A percentile compares a stretch with the other conserved stretches of the same genome.
Conservation (phyloP, 2,113 vertebrate species). For the Tachuris rubrigastra region DNA sequence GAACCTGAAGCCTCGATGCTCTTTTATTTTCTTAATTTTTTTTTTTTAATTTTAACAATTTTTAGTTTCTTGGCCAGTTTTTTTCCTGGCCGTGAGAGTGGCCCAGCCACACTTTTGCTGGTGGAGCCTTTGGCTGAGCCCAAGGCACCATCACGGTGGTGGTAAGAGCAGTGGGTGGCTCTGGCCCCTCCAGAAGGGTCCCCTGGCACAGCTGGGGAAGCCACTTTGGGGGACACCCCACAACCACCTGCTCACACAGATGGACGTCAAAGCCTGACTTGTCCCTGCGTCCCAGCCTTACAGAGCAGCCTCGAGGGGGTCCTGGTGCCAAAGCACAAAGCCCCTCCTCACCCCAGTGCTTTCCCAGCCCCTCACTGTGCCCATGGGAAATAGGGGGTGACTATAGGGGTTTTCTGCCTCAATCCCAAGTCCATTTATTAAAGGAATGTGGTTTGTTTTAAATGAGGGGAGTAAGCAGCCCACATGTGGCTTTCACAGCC, state of each 20-base stretch:
- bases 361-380: background rate
- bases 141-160: fast-evolving
- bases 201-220: background rate
- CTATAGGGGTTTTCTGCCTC: background rate
- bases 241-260: background rate
- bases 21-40: fast-evolving
- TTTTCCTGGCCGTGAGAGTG: background rate
- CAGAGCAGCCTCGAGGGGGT: background rate
- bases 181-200: background rate
- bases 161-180: background rate
- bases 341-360: background rate
- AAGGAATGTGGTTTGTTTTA: background rate
- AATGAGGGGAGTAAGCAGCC: fast-evolving
- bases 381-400: fast-evolving
- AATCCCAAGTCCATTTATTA: background rate
- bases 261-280: background rate
- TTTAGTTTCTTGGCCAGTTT: background rate
- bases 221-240: background rate
- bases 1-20: background rate
- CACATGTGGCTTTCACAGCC: fast-evolving
- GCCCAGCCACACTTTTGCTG: background rate
- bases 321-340: background rate
- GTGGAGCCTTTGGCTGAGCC: background rate
- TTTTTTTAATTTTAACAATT: background rate
- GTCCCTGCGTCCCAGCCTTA: background rate